Evolutionary conservation across 1,140 invertebrate genomes (phyloP), one percentile per base, ranked within the genome.

Genomic region (Mesaphorura yosii): DNA sequence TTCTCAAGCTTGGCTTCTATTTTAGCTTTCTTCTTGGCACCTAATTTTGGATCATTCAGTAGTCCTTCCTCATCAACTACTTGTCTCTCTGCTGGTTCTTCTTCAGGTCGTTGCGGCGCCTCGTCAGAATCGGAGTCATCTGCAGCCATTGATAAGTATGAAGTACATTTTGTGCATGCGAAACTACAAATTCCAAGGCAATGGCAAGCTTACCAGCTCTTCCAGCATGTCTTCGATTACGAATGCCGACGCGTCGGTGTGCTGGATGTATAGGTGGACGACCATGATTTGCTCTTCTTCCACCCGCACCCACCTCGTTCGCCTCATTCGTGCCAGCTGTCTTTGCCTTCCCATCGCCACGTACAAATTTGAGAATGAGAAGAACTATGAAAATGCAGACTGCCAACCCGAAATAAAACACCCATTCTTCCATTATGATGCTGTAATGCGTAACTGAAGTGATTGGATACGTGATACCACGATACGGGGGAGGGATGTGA

Each of bases 1-100:
- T 84, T 91, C 59, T 94, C 89, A 48, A 88, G 86, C 69, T 97
- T 97, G 0, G 86, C 84, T 73, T 91, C 86, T 41, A 93, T 66
- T 69, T 93, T 93, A 1, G 87, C 87, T 20, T 82, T 69, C 69
- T 92, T 93, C 70, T 97, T 97, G 0, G 88, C 83, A 6, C 93
- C 93, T 64, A 96, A 78, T 74, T 59, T 59, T 1, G 58, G 38
- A 50, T 59, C 58, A 40, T 48, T 49, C 6, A 52, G 34, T 15
- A 46, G 29, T 3, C 38, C 53, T 39, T 59, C 53, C 7, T 41
- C 25, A 26, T 55, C 53, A 38, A 25, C 50, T 20, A 51, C 51
- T 14, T 48, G 40, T 22, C 25, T 39, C 26, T 37, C 53, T 19
- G 25, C 20, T 19, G 28, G 49, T 5, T n/a, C 49, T 22, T 40